Conservation (phyloP, 2,113 vertebrate species). For the Oryzias curvinotus region DNA sequence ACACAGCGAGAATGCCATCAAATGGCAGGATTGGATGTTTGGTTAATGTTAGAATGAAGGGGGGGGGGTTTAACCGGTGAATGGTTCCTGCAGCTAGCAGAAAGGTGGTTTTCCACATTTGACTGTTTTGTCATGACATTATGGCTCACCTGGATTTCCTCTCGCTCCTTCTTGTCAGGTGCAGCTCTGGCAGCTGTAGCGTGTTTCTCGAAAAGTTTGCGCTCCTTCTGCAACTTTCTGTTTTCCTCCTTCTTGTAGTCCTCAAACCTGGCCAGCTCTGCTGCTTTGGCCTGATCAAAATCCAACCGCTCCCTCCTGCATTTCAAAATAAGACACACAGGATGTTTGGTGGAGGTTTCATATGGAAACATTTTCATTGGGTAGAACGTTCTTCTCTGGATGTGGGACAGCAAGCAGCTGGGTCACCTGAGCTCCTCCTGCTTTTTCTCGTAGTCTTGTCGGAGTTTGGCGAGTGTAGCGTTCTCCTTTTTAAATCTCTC, state of each 20-base stretch:
- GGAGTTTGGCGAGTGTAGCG: constrained; percentile 79
- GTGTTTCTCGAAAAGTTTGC: constrained; percentile 91
- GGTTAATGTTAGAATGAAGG: too few relatives aligned
- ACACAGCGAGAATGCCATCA: too few relatives aligned
- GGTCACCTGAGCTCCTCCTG: constrained; percentile 84
- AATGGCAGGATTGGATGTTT: too few relatives aligned
- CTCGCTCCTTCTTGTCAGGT: constrained; percentile 93
- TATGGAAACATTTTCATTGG: too few relatives aligned
- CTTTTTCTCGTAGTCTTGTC: constrained; percentile 82
- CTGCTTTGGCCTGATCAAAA: constrained; percentile 84
- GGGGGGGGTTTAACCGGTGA: too few relatives aligned
- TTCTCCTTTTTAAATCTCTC: constrained; percentile 92
- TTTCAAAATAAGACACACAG: not conserved
- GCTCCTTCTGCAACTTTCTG: constrained; percentile 90
- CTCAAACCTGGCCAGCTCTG: constrained; percentile 86
- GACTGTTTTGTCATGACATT: too few relatives aligned
- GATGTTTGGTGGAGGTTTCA: too few relatives aligned
- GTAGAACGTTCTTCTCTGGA: not conserved
- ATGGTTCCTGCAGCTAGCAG: too few relatives aligned
- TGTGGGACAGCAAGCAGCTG: not conserved
- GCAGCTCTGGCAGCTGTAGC: constrained; percentile 81
- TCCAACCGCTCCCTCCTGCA: constrained; percentile 85
- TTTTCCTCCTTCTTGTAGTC: constrained; percentile 88
- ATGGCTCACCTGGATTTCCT: constrained; percentile 88
- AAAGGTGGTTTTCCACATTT: too few relatives aligned